Base-by-base conservation (phyloP, 2,888 invertebrate genomes). In the Buathra laborator region DNA sequence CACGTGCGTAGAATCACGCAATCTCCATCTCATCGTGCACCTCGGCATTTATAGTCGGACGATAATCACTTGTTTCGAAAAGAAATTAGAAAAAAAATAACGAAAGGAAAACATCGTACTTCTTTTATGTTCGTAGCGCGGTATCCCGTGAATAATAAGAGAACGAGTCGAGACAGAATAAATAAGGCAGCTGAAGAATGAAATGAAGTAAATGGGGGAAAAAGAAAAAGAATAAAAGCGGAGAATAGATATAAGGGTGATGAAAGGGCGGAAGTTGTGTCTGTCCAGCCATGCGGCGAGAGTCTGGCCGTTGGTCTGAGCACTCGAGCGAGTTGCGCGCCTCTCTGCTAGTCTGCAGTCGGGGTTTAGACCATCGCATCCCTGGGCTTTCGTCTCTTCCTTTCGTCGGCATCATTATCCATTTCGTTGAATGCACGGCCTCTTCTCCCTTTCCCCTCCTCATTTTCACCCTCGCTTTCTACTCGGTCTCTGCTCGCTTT, bases 1-100 rank as follows among this genome's bases (percentile, higher is more conserved):
- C 78, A 75, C 75, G 78, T 78, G 74, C 68, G 80, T 81, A 16
- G 66, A 76, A 77, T 77, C 84, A 85, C 84, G 84, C 84, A 59
- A 59, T 56, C 24, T 37, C 37, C 5, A 37, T 37, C 37, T 37
- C 37, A 5, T 9, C 37, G 37, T 37, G 53, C 53, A 24, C 24
- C 53, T 10, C 10, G 53, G 3, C 53, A 10, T 7, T 3, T 24
- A 4, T 19, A 9, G 9, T 19, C 53, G 53, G 19, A 19, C 16
- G 24, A 16, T 56, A 56, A 56, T 56, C 53, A 56, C 53, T 19
- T 24, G 24, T 56, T 24, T 16, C 24, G 53, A 56, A 56, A 56
- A 56, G 3, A 4, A 24, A 16, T 24, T 19, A 10, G 10, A 1
- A 56, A 56, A 16, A 53, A 56, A 16, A 56, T 24, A 56, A 48